These are phyloP conservation scores for Naja naja DNA, from an alignment of 2,113 vertebrate species.

Conservation along the genomic window DNA sequence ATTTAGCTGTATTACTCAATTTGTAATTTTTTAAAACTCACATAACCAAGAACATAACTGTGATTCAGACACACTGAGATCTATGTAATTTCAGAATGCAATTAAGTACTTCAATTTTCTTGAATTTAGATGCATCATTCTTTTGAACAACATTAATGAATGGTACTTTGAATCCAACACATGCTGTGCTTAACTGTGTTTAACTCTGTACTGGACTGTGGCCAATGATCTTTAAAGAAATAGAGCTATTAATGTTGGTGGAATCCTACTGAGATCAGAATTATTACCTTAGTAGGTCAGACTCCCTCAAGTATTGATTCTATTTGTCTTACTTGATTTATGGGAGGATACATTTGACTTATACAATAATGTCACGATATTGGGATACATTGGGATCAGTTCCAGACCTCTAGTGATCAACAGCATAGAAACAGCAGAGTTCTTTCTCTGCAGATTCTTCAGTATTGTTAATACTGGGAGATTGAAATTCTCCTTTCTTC, in stretches of 20 bases:
- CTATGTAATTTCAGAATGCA: neutral
- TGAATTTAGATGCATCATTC: neutral
- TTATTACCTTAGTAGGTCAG: neutral
- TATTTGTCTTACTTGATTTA: neutral
- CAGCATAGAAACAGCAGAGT: neutral
- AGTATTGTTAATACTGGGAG: neutral
- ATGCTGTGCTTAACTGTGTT: neutral
- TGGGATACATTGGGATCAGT: neutral
- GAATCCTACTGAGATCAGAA: conserved; percentile 7
- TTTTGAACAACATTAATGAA: neutral
- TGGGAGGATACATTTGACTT: neutral
- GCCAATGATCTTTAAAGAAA: neutral
- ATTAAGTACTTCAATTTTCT: neutral
- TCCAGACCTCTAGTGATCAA: neutral
- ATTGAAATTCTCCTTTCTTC: neutral
- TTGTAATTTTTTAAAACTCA: neutral
- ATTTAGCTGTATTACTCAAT: neutral
- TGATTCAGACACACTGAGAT: neutral
- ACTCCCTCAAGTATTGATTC: neutral
- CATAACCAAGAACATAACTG: neutral
- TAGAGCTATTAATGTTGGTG: neutral
- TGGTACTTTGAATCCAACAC: neutral
- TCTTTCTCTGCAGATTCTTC: neutral
- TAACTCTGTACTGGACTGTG: neutral
- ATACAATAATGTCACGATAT: neutral